Evolutionary conservation across 2,888 invertebrate genomes (phyloP).

Genomic region (Doris montereyensis): DNA sequence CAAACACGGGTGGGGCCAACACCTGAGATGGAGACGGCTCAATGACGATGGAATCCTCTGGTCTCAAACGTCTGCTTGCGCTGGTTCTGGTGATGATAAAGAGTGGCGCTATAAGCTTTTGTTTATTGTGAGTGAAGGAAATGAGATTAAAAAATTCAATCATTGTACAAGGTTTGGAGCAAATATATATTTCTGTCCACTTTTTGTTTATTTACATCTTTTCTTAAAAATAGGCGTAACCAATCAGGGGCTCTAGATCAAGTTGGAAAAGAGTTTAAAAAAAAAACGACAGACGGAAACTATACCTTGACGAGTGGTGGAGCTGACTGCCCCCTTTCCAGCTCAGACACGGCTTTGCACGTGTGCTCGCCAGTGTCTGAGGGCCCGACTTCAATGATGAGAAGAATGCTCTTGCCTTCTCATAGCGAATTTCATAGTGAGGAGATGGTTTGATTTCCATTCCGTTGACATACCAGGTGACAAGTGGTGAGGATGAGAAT

Average conservation of each 20-base stretch:
- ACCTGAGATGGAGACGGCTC: slow-evolving; percentile 59
- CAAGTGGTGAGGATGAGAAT: slow-evolving; percentile 66
- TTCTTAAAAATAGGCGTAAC: no score
- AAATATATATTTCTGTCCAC: no score
- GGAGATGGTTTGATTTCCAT: slow-evolving; percentile 72
- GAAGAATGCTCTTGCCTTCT: slow-evolving; percentile 65
- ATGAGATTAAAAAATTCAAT: not conserved
- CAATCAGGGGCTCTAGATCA: no score
- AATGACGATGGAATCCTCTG: slow-evolving; percentile 48
- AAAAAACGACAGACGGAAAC: no score
- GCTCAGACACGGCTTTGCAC: slow-evolving; percentile 91
- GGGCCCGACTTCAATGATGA: slow-evolving; percentile 76
- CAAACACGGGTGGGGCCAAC: slow-evolving; percentile 65
- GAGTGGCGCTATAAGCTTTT: slow-evolving; percentile 78
- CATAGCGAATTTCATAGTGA: slow-evolving; percentile 66
- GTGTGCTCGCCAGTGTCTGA: slow-evolving; percentile 98
- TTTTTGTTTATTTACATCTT: no score
- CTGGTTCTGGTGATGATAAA: slow-evolving; percentile 73
- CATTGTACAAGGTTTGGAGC: no score
- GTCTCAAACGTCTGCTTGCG: slow-evolving; percentile 47
- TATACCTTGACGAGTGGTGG: slow-evolving; percentile 88
- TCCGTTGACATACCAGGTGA: slow-evolving; percentile 74
- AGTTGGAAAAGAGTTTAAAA: no score
- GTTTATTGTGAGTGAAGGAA: not conserved
- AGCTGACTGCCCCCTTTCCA: slow-evolving; percentile 96